Evolutionary conservation across 2,888 invertebrate species (phyloP), one percentile per base, ranked within the genome.

Genomic region (Caenorhabditis wallacei): DNA sequence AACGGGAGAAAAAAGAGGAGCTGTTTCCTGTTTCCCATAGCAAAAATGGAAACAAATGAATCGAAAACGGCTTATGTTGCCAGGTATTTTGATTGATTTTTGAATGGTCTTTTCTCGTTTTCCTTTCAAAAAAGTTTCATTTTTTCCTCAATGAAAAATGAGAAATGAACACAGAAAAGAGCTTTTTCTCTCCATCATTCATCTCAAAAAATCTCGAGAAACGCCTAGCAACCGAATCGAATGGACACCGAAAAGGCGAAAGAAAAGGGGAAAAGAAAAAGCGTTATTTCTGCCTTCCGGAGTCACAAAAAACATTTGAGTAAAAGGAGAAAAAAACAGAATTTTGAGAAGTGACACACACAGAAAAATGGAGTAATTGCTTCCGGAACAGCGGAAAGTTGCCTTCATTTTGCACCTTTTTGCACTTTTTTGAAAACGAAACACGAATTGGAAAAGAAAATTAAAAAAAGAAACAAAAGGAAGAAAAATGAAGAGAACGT

Each of bases 311-410:
- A 30, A 30, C 30, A 30, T 30, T 30, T 30, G 30, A 30, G 30
- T 30, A 5, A 8, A 30, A 8, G 8, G 30, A 30, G 13, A 64
- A 48, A 53, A 68, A 70, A 70, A 70, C 70, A 70, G 30, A 26
- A 56, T 35, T 68, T 53, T 48, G 30, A 51, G 37, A 43, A 51
- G 68, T 54, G 57, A 66, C 18, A 18, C 46, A 48, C 72, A 63
- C 30, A n/a, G n/a, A n/a, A 53, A 64, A 64, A 56, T 48, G 51
- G 46, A 51, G 66, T 79, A 79, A 79, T 79, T 79, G 79, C 64
- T 79, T 79, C 79, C 79, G 79, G 79, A 69, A 78, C 43, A 48
- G 24, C 11, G 20, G 46, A 57, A 53, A 69, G 43, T 68, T 69
- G 68, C 2, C 16, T 35, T 46, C 40, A 46, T 51, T 24, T 56